phyloP scores from a whole-genome alignment of 2,113 vertebrate species.

The Podilymbus podiceps region DNA sequence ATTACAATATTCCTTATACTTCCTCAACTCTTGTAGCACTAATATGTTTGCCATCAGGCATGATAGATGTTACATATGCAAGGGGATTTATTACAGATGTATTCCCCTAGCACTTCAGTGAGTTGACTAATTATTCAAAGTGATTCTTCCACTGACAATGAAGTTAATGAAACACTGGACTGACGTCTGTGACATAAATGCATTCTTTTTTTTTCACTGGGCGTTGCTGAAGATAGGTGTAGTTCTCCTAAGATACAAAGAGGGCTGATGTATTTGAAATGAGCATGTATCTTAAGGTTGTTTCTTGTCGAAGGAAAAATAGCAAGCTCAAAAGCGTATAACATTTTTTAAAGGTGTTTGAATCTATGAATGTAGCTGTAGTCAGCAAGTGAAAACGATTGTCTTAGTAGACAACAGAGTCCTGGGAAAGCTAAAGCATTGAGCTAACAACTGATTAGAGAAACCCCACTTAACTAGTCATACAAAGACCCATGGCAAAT shows the following conservation, averaged over 20 bases:
- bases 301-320: not conserved
- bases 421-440: not conserved
- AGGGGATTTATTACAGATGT: constrained; percentile 42
- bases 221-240: not conserved
- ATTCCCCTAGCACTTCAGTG: constrained; percentile 14
- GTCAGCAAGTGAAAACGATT: not conserved
- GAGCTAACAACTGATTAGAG: not conserved
- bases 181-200: not conserved
- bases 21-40: constrained; percentile 25
- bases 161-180: constrained; percentile 11
- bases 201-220: not conserved
- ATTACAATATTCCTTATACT: constrained; percentile 42
- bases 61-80: constrained; percentile 51
- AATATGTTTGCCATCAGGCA: constrained; percentile 51
- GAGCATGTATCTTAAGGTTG: not conserved
- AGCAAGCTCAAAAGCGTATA: not conserved
- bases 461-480: not conserved
- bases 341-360: not conserved
- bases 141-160: constrained; percentile 8
- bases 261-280: not conserved
- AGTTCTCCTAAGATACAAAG: not conserved
- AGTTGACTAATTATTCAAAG: constrained; percentile 29
- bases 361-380: not conserved
- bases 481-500: not conserved
- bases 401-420: not conserved